Evolutionary conservation across 2,888 invertebrate species (phyloP).

Genomic region (Cryptosula pallasiana): DNA sequence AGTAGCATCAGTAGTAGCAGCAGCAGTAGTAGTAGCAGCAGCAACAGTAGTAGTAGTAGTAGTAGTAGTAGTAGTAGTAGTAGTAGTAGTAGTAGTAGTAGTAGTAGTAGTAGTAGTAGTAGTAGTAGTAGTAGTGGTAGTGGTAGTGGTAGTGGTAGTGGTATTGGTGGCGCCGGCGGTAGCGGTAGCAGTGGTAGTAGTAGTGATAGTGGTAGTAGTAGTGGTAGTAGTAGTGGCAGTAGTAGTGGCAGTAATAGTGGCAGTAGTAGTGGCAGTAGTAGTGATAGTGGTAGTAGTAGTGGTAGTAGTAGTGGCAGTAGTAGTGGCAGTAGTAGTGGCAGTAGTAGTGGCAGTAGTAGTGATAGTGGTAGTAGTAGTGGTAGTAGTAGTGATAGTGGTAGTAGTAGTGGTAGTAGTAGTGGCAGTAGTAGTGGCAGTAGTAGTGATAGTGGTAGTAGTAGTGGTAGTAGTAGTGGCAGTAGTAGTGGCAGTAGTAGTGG

Average conservation of each 20-base stretch:
- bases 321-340: conserved; percentile 5
- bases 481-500: too few relatives aligned
- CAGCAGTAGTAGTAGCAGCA: neutral
- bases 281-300: neutral
- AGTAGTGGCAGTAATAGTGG: neutral
- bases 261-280: neutral
- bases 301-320: neutral
- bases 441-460: too few relatives aligned
- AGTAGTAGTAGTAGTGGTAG: conserved; percentile 1
- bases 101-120: conserved; percentile 4
- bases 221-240: neutral
- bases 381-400: neutral
- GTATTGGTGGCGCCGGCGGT: neutral
- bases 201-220: neutral
- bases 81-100: neutral
- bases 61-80: neutral
- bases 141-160: neutral
- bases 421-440: conserved; percentile 7
- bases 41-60: neutral
- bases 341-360: neutral
- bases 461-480: too few relatives aligned
- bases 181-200: conserved; percentile 5
- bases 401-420: neutral
- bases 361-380: neutral
- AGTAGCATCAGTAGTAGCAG: too few relatives aligned